phyloP scores from a whole-genome alignment of 2,888 invertebrate genomes.

The Embidobia sp. region DNA sequence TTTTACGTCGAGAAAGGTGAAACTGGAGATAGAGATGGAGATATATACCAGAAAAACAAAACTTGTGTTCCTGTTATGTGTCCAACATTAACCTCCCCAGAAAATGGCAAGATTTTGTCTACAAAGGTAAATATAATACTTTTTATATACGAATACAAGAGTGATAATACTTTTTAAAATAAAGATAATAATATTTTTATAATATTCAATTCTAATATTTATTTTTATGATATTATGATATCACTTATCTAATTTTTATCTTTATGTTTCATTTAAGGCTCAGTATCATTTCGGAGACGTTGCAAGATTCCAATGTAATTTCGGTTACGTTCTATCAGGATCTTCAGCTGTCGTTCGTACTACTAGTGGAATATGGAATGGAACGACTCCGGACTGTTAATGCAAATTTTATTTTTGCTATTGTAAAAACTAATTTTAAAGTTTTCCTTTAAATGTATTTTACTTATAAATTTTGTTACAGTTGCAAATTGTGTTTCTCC shows the following conservation, averaged over 20 bases:
- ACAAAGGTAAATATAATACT: slow-evolving; percentile 88
- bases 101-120: slow-evolving; percentile 92
- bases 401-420: slow-evolving; percentile 84
- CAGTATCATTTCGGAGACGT: slow-evolving; percentile 95
- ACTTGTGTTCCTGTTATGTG: slow-evolving; percentile 97
- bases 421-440: too few relatives aligned
- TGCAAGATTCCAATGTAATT: slow-evolving; percentile 95
- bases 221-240: not conserved
- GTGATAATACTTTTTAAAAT: not conserved
- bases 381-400: slow-evolving; percentile 95
- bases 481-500: slow-evolving; percentile 95
- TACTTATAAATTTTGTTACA: slow-evolving; percentile 76
- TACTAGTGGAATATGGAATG: slow-evolving; percentile 96
- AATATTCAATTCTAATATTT: not conserved
- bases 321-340: slow-evolving; percentile 96
- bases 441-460: not conserved
- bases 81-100: slow-evolving; percentile 88
- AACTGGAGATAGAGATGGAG: slow-evolving; percentile 93
- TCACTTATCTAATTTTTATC: not conserved
- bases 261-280: slow-evolving; percentile 81
- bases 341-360: slow-evolving; percentile 93
- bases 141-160: too few relatives aligned
- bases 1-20: slow-evolving; percentile 91
- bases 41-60: slow-evolving; percentile 94
- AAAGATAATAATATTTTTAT: not conserved